Evolutionary conservation across 37 sponge, comb jelly and placozoan genomes (phyloP).

Genomic region (Lycopodina hypogea): DNA sequence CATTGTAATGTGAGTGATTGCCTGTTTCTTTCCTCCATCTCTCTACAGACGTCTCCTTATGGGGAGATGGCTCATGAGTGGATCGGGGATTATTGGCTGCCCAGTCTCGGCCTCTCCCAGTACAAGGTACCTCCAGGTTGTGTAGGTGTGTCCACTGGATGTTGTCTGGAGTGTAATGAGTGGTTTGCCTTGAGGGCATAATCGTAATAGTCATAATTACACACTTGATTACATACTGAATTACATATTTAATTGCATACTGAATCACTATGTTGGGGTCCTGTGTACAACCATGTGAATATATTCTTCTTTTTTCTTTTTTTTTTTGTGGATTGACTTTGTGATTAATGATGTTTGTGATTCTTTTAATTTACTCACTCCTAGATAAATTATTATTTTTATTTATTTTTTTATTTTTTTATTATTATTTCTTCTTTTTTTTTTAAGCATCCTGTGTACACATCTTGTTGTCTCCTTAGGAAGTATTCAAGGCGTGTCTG

Average conservation of each 20-base stretch:
- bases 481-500: slow-evolving; percentile 65
- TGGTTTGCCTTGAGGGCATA: background rate
- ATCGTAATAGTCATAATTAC: background rate
- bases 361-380: no score
- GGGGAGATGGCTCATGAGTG: slow-evolving; percentile 76
- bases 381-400: background rate
- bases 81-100: slow-evolving; percentile 80
- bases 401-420: background rate
- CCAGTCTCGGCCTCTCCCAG: slow-evolving; percentile 87
- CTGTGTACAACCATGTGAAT: no score
- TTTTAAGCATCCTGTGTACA: background rate
- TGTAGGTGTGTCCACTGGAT: slow-evolving; percentile 12
- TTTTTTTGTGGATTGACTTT: no score
- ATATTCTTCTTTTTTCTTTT: no score
- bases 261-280: no score
- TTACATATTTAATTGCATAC: background rate
- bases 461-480: slow-evolving; percentile 10
- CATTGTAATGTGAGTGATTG: no score
- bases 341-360: no score
- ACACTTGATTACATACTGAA: background rate
- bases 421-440: background rate
- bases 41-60: slow-evolving; percentile 37
- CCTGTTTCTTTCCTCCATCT: background rate
- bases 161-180: slow-evolving; percentile 6
- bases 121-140: slow-evolving; percentile 64